Percentiles rank a stretch among this genome's conserved stretches.
Evolutionary conservation across 1,140 invertebrate species (phyloP).

Genomic region (Akabosia matsudoensis): DNA sequence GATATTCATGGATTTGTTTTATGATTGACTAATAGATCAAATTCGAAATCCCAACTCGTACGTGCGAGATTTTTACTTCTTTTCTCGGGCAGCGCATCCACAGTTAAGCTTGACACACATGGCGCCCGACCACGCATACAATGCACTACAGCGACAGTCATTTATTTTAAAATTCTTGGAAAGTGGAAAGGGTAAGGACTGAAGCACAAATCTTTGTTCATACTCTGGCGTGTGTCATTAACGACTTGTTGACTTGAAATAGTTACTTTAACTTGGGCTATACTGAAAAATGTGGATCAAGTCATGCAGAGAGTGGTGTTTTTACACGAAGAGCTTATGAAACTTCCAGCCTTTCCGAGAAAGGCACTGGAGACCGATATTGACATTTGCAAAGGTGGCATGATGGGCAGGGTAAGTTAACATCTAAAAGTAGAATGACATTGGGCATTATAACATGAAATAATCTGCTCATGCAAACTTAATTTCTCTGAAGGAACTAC

Average conservation of each 20-base stretch:
- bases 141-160: constrained; percentile 87
- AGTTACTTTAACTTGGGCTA: constrained; percentile 81
- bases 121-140: constrained; percentile 84
- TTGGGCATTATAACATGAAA: too few relatives aligned
- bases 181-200: constrained; percentile 75
- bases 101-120: constrained; percentile 92
- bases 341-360: constrained; percentile 94
- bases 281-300: constrained; percentile 65
- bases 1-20: constrained; percentile 38
- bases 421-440: constrained; percentile 17
- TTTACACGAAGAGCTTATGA: constrained; percentile 97
- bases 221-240: too few relatives aligned
- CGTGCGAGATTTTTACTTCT: constrained; percentile 97
- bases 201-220: constrained; percentile 51
- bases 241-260: neutral
- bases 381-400: constrained; percentile 84
- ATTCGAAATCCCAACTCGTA: constrained; percentile 91
- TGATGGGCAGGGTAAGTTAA: constrained; percentile 72
- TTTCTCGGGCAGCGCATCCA: constrained; percentile 96
- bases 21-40: too few relatives aligned
- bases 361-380: constrained; percentile 96
- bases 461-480: neutral
- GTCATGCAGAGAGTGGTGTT: constrained; percentile 95
- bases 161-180: constrained; percentile 93
- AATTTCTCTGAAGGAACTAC: constrained; percentile 64